These are phyloP conservation scores for Rhogogaster chlorosoma DNA, from an alignment of 2,888 invertebrate species.

Conservation along the genomic window DNA sequence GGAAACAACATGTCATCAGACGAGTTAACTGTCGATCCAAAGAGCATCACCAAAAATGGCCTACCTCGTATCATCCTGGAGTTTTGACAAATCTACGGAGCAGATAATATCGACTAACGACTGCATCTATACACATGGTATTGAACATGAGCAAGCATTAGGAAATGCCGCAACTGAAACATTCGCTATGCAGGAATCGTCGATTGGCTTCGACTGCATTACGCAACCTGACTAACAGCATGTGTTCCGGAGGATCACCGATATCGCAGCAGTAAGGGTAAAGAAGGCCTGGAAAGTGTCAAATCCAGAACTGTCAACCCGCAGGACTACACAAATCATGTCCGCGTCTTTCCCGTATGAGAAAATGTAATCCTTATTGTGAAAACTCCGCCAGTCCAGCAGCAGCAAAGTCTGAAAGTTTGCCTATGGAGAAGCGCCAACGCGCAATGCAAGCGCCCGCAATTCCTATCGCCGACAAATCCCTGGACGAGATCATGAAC, in stretches of 20 bases:
- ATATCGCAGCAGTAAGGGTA: conserved; percentile 7
- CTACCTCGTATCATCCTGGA: conserved; percentile 45
- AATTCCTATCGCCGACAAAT: neutral
- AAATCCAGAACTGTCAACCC: conserved; percentile 46
- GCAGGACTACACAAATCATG: conserved; percentile 38
- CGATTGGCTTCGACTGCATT: conserved; percentile 49
- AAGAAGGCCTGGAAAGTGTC: neutral
- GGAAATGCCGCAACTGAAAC: conserved; percentile 50
- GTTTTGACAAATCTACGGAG: conserved; percentile 48
- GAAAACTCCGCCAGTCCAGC: neutral
- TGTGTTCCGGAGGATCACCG: conserved; percentile 42
- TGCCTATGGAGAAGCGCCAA: conserved; percentile 28
- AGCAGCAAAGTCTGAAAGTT: neutral
- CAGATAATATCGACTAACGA: conserved; percentile 48
- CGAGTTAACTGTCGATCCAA: conserved; percentile 49
- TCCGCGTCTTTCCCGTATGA: conserved; percentile 46
- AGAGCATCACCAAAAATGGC: conserved; percentile 44
- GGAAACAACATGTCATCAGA: conserved; percentile 36
- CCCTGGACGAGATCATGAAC: conserved; percentile 16
- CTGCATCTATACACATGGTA: conserved; percentile 53
- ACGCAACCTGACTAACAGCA: conserved; percentile 45
- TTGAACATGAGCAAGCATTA: conserved; percentile 47
- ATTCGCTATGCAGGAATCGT: neutral
- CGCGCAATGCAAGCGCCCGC: neutral
- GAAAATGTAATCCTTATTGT: conserved; percentile 47